These are phyloP conservation scores for Drosophila neotestacea DNA, from an alignment of 2,888 invertebrate genomes.

Conservation along the genomic window DNA sequence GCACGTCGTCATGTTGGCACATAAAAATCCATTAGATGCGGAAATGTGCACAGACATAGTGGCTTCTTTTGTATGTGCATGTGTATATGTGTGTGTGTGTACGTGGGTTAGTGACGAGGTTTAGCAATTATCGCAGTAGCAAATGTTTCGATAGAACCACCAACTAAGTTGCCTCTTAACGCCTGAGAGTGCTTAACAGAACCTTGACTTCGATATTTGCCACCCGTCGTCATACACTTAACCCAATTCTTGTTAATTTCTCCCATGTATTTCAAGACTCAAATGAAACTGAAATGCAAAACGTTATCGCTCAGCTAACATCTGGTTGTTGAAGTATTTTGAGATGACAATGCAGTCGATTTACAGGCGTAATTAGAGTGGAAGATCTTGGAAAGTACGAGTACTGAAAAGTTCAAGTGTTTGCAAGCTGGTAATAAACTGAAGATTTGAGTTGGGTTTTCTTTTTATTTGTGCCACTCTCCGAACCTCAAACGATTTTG, in stretches of 20 bases:
- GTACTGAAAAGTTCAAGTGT: slow-evolving; percentile 23
- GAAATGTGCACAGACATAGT: slow-evolving; percentile 54
- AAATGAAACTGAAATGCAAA: slow-evolving; percentile 20
- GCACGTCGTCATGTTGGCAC: slow-evolving; percentile 68
- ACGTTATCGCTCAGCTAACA: slow-evolving; percentile 24
- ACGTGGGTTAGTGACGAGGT: slow-evolving; percentile 36
- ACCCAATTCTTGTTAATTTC: slow-evolving; percentile 65
- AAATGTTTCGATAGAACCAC: slow-evolving; percentile 57
- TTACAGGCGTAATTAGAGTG: slow-evolving; percentile 23
- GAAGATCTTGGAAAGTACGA: slow-evolving; percentile 1
- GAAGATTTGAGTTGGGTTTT: slow-evolving; percentile 36
- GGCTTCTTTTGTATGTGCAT: neutral
- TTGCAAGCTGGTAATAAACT: slow-evolving; percentile 30
- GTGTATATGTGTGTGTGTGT: slow-evolving; percentile 5
- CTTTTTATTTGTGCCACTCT: slow-evolving; percentile 4
- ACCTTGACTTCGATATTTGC: slow-evolving; percentile 50
- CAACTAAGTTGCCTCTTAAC: slow-evolving; percentile 40
- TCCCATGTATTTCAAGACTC: slow-evolving; percentile 14
- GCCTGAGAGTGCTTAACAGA: slow-evolving; percentile 53
- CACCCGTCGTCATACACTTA: slow-evolving; percentile 42
- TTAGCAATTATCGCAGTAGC: slow-evolving; percentile 72
- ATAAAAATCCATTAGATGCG: slow-evolving; percentile 77
- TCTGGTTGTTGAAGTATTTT: slow-evolving; percentile 2
- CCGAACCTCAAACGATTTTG: neutral
- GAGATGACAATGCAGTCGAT: slow-evolving; percentile 19